Evolutionary conservation across 2,797 vertebrate species (phyloP).

Genomic region (Corythornis leucogaster): DNA sequence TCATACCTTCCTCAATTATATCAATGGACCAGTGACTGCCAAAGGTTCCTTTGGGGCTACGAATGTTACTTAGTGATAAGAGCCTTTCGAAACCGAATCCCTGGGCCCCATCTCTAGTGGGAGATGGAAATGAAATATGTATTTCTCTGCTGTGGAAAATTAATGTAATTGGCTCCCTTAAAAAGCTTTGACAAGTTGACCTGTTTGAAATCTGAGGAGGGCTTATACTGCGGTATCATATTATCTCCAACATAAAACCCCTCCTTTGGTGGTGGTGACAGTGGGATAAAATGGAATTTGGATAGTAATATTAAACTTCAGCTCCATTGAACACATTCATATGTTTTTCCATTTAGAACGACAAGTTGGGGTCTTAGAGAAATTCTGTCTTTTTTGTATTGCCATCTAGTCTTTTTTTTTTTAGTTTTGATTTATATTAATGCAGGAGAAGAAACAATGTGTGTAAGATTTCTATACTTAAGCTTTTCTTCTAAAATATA

Average conservation of each 20-base stretch:
- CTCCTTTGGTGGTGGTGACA: conserved; percentile 64
- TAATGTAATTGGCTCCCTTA: conserved; percentile 89
- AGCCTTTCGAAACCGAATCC: conserved; percentile 89
- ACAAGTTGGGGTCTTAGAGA: conserved; percentile 23
- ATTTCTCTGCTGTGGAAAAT: conserved; percentile 90
- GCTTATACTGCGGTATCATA: conserved; percentile 76
- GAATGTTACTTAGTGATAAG: conserved; percentile 98
- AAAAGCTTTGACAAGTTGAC: conserved; percentile 88
- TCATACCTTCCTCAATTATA: conserved; percentile 92
- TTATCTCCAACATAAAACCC: conserved; percentile 74
- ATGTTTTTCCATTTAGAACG: conserved; percentile 61
- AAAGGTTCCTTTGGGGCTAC: conserved; percentile 92
- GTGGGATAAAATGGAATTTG: conserved; percentile 77
- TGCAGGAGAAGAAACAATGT: neutral
- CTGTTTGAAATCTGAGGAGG: conserved; percentile 84
- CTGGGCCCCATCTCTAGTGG: conserved; percentile 83
- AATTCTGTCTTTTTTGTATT: conserved; percentile 48
- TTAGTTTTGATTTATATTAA: conserved; percentile 39
- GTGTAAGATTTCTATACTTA: neutral
- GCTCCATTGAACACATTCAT: conserved; percentile 40
- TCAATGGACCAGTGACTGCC: conserved; percentile 94
- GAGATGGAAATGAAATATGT: conserved; percentile 89
- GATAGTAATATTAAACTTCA: conserved; percentile 73
- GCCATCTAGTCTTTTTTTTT: neutral
- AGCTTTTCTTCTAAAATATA: conserved; percentile 1